phyloP scores from a whole-genome alignment of 2,113 vertebrate genomes.

The Lynx canadensis region DNA sequence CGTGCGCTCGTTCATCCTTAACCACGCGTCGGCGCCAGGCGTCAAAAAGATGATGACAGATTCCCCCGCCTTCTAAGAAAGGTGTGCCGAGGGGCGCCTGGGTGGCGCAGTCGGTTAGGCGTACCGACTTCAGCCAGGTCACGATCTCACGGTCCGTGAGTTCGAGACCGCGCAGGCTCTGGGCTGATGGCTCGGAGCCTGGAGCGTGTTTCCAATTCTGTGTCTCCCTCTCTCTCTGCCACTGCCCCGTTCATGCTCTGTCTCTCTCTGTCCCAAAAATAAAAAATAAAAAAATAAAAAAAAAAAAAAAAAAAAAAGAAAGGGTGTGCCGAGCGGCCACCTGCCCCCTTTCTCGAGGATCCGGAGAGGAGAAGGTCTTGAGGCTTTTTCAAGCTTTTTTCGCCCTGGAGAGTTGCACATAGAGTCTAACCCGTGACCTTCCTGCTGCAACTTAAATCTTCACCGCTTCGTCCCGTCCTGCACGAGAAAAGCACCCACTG shows the following conservation, averaged over 20 bases:
- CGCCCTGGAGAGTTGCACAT: neutral
- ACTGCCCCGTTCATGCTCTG: too few relatives aligned
- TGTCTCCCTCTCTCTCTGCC: too few relatives aligned
- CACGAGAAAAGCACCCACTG: neutral
- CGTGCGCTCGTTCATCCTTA: neutral
- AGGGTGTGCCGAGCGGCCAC: fast-evolving
- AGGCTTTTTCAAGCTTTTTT: neutral
- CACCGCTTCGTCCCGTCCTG: neutral
- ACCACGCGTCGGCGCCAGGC: fast-evolving
- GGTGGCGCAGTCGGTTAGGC: too few relatives aligned
- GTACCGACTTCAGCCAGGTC: too few relatives aligned
- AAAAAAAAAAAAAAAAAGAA: too few relatives aligned
- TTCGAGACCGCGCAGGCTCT: too few relatives aligned
- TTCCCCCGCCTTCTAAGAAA: neutral
- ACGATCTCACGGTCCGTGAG: too few relatives aligned
- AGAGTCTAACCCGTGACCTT: neutral
- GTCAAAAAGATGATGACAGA: neutral
- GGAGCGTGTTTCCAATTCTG: too few relatives aligned
- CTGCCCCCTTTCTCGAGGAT: neutral
- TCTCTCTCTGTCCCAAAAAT: too few relatives aligned
- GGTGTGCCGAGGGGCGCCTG: too few relatives aligned
- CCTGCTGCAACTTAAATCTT: neutral
- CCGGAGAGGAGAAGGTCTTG: neutral
- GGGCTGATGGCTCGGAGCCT: too few relatives aligned
- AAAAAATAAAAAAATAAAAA: too few relatives aligned